Percentiles rank a stretch among this genome's conserved stretches.
Conservation (phyloP, 1,140 invertebrate genomes). For the Heterodera carotae region DNA sequence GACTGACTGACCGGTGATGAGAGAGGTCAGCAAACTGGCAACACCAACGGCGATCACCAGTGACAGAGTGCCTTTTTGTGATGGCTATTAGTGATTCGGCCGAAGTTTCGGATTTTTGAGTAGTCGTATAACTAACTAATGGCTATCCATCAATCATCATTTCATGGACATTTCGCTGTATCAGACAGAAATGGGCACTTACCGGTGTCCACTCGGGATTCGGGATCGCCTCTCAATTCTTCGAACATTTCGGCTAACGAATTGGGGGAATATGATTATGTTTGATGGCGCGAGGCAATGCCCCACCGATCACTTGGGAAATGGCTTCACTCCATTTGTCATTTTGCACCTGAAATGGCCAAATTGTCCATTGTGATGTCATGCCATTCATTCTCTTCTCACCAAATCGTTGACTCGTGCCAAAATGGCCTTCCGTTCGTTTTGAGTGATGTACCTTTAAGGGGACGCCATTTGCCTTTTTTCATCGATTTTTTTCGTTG, state of each 20-base stretch:
- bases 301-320: constrained; percentile 22
- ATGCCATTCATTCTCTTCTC: constrained; percentile 56
- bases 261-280: constrained; percentile 1
- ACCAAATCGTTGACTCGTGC: constrained; percentile 59
- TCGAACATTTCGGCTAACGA: constrained; percentile 55
- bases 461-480: constrained; percentile 8
- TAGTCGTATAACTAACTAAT: too few relatives aligned
- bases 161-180: too few relatives aligned
- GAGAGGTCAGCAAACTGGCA: constrained; percentile 55
- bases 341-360: constrained; percentile 19
- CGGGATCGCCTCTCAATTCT: constrained; percentile 59
- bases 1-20: constrained; percentile 56
- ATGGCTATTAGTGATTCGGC: background rate
- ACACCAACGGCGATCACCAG: constrained; percentile 60
- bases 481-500: background rate
- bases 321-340: constrained; percentile 36
- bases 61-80: constrained; percentile 49
- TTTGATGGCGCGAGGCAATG: too few relatives aligned
- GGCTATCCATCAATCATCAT: too few relatives aligned
- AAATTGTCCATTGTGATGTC: constrained; percentile 43
- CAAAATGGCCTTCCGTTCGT: constrained; percentile 59
- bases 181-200: too few relatives aligned
- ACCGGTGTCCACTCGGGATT: constrained; percentile 58
- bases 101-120: background rate
- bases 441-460: constrained; percentile 56